A percentile compares a stretch with the other conserved stretches of the same genome.
Evolutionary conservation across 2,888 invertebrate genomes (phyloP).

Genomic region (Punctoribates punctum): DNA sequence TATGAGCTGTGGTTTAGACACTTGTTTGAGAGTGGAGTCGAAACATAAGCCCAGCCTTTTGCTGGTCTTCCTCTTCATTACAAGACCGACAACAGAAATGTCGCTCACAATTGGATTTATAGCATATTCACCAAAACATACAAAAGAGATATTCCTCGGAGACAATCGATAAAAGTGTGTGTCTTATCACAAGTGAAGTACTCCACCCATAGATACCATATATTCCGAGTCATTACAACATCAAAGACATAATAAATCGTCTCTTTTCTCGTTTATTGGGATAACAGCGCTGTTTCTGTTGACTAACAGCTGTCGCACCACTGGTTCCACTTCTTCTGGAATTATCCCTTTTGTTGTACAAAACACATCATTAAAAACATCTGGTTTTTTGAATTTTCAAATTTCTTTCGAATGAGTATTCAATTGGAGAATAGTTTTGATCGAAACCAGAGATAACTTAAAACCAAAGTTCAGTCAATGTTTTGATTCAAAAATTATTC

Average conservation of each 20-base stretch:
- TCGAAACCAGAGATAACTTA: neutral
- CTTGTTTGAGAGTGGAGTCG: neutral
- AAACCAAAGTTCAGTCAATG: neutral
- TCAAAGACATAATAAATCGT: neutral
- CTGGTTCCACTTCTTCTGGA: slow-evolving; percentile 23
- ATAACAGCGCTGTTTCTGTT: neutral
- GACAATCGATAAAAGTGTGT: slow-evolving; percentile 18
- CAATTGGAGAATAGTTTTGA: neutral
- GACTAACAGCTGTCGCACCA: slow-evolving; percentile 16
- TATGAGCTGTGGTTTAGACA: slow-evolving; percentile 14
- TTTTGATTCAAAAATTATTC: neutral
- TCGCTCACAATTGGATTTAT: neutral
- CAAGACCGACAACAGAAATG: neutral
- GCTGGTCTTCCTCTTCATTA: neutral
- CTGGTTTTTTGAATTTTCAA: neutral
- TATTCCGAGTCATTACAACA: neutral
- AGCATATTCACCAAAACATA: neutral
- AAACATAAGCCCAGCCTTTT: slow-evolving; percentile 6
- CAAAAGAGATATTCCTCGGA: neutral
- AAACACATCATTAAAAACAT: slow-evolving; percentile 6
- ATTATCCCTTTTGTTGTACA: neutral
- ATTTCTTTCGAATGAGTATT: neutral
- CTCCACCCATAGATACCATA: slow-evolving; percentile 10
- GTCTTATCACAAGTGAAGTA: slow-evolving; percentile 10
- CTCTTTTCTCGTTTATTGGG: neutral